phyloP scores from a whole-genome alignment of 2,888 invertebrate species.

The Dione vanillae region DNA sequence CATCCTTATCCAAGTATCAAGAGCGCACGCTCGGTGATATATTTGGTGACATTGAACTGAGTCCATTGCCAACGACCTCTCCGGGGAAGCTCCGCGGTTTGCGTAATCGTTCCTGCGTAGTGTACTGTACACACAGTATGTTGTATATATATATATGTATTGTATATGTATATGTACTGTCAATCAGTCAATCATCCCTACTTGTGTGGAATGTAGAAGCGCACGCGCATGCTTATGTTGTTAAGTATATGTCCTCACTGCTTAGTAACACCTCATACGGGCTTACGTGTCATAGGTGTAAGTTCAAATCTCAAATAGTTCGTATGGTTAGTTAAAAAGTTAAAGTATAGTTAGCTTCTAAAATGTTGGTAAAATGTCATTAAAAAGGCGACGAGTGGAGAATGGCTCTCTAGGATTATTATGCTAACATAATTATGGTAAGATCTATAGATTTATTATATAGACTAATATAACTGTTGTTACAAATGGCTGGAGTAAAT shows the following conservation, averaged over 20 bases:
- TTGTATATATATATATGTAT: constrained; percentile 48
- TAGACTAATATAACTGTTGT: too few relatives aligned
- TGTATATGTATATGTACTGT: constrained; percentile 49
- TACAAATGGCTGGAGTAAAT: too few relatives aligned
- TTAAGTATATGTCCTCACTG: constrained; percentile 38
- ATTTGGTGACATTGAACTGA: constrained; percentile 84
- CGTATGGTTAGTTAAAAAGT: too few relatives aligned
- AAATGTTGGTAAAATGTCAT: too few relatives aligned
- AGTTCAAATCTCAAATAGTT: neutral
- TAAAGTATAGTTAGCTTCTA: too few relatives aligned
- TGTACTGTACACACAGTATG: neutral
- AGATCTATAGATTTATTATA: too few relatives aligned
- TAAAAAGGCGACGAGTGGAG: too few relatives aligned
- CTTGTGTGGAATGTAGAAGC: constrained; percentile 43
- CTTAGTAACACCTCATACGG: too few relatives aligned
- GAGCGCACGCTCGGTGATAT: constrained; percentile 67
- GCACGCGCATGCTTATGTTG: constrained; percentile 37
- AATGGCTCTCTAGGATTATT: too few relatives aligned
- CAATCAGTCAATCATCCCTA: constrained; percentile 46
- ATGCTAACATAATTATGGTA: too few relatives aligned
- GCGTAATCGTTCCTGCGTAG: constrained; percentile 81
- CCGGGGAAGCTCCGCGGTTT: constrained; percentile 79
- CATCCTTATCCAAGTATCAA: constrained; percentile 62
- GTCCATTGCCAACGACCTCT: constrained; percentile 84
- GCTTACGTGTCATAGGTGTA: too few relatives aligned